Evolutionary conservation across 2,888 invertebrate species (phyloP), one percentile per base, ranked within the genome.

Genomic region (Ichneumoninae sp.): DNA sequence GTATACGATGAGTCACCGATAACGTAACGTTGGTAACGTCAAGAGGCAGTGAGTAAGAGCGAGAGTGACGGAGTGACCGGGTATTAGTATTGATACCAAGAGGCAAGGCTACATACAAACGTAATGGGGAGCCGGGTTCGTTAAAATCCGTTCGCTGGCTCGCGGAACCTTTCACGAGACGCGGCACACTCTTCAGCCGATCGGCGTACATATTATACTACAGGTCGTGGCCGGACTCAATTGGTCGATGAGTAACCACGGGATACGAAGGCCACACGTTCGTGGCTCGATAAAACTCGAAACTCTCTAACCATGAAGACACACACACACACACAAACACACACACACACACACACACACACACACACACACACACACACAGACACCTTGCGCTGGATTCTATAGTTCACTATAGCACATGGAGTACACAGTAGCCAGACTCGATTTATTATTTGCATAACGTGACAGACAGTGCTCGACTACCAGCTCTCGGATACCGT

Each of bases 221-320:
- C 60, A 60, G 60, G 44, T 60, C 22, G 76, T 69, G 68, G 50
- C 47, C 54, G 52, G 78, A 83, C 77, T 82, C 86, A 89, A 91
- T 91, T 89, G 91, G 89, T 90, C 91, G 91, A 90, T 91, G 91
- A 90, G 90, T 91, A 91, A 91, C 91, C 89, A 91, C 85, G 90
- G 89, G 90, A 90, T 60, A 91, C 57, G 91, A 91, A 91, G 91
- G 90, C 88, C 90, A 76, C 72, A 22, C 74, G 40, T 82, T 88
- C 84, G 74, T 85, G 89, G 89, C 86, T 91, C 90, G 90, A 91
- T 91, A 91, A 88, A 87, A 85, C 80, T 80, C 65, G 47, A 44
- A 78, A 75, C 57, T 57, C 26, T 26, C 57, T 6, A 33, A 6
- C 33, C 33, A 6, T 33, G 33, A 33, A 33, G 6, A 33, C 33